These are phyloP conservation scores for Gasteruption jaculator DNA, from an alignment of 2,888 invertebrate species.

Conservation along the genomic window DNA sequence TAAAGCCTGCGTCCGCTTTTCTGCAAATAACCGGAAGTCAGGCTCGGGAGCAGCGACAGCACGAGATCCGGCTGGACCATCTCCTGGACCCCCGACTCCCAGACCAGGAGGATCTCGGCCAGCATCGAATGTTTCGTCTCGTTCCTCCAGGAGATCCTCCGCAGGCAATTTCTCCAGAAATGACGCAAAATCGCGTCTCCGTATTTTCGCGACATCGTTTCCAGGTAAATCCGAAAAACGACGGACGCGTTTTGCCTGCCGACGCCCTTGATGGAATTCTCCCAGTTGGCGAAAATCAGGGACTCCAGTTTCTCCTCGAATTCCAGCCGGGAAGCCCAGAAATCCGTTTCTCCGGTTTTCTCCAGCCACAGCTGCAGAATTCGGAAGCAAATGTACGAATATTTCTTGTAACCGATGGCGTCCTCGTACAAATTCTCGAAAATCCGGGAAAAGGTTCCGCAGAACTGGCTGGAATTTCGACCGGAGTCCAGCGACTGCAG, in stretches of 20 bases:
- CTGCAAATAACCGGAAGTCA: slow-evolving; percentile 56
- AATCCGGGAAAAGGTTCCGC: no score
- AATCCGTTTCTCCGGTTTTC: slow-evolving; percentile 48
- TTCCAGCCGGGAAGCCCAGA: slow-evolving; percentile 40
- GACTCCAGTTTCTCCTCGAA: slow-evolving; percentile 52
- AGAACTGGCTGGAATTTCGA: no score
- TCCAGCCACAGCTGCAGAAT: slow-evolving; percentile 51
- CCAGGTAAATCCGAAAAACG: slow-evolving; percentile 51
- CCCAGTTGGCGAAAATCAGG: slow-evolving; percentile 61
- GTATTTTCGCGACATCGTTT: slow-evolving; percentile 37
- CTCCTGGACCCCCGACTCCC: slow-evolving; percentile 28
- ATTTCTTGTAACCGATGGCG: slow-evolving; percentile 55
- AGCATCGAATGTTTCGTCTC: slow-evolving; percentile 60
- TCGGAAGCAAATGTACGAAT: slow-evolving; percentile 56
- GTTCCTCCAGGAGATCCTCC: slow-evolving; percentile 55
- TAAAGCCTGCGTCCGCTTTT: slow-evolving; percentile 62
- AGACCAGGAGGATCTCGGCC: slow-evolving; percentile 52
- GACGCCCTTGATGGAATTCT: slow-evolving; percentile 58
- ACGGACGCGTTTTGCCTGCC: slow-evolving; percentile 54
- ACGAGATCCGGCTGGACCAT: slow-evolving; percentile 27
- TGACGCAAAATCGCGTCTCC: slow-evolving; percentile 32
- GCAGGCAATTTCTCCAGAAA: slow-evolving; percentile 37
- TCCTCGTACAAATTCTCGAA: slow-evolving; percentile 46
- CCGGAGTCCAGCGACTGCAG: no score
- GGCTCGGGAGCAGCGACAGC: slow-evolving; percentile 40